Base-by-base conservation (phyloP, 2,797 vertebrate genomes). In the Tadarida brasiliensis region DNA sequence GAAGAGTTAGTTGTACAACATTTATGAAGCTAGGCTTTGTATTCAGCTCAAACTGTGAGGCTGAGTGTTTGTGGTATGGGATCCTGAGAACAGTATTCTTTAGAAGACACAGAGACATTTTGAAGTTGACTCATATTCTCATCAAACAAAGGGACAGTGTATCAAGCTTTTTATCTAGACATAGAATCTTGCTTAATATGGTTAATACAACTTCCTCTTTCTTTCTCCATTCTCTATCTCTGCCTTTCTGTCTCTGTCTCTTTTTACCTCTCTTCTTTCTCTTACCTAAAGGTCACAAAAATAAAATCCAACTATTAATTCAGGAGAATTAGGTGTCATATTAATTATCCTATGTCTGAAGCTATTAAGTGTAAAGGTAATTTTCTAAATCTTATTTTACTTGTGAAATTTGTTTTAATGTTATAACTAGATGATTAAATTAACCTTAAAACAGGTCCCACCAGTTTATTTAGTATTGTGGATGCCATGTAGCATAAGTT, bases 1-100 rank as follows among this genome's bases (percentile, higher is more conserved):
- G 80, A 97, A 98, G 57, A 33, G 2, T 97, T 98, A 98, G 93
- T 88, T 93, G 85, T 89, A 97, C 73, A 97, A 97, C 97, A 98
- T 97, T 95, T 95, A 97, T 96, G 91, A 98, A 97, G 28, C 71
- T 51, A 68, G 77, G 30, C 47, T 91, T 93, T 91, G 54, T 73
- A 76, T 59, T 95, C 39, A 87, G 59, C 47, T 95, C 88, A 90
- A 74, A 96, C 30, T 93, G 77, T 39, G 3, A 96, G 15, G 82
- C 30, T 51, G 33, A 22, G 10, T 35, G 51, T 78, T 83, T 67
- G 11, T 90, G 28, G 51, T 80, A 0, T 88, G 15, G 19, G 33
- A 28, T 70, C 22, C 54, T 80, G 24, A 35, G 47, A 90, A 16
- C 0, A 51, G 4, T 4, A 39, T 80, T 86, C 30, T 89, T 73